These are phyloP conservation scores for Heterotis niloticus DNA, from an alignment of 2,113 vertebrate genomes.

Conservation along the genomic window DNA sequence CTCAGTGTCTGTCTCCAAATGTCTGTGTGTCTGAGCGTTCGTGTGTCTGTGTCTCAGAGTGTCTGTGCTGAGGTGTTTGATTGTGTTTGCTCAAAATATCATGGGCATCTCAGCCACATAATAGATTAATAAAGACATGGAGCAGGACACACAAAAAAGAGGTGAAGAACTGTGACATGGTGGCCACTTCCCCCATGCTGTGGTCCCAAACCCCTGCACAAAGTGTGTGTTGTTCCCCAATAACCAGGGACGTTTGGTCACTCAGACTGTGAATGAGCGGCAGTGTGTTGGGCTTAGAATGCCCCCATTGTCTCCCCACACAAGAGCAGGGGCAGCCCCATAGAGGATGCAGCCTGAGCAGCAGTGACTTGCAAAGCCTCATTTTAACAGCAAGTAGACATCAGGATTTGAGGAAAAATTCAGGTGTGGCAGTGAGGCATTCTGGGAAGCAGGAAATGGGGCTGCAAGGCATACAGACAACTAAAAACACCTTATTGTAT, in stretches of 20 bases:
- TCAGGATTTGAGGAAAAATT: not conserved
- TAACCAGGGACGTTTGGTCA: not conserved
- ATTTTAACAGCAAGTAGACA: not conserved
- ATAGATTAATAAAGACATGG: not conserved
- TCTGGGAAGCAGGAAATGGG: not conserved
- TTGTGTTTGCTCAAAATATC: not conserved
- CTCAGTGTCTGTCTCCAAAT: no score
- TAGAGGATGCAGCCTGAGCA: not conserved
- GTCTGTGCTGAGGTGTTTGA: not conserved
- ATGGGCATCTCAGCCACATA: not conserved
- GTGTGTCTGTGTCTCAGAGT: not conserved
- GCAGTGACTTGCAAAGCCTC: not conserved
- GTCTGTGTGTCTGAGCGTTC: no score
- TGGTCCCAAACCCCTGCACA: conserved; percentile 13
- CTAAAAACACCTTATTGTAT: no score
- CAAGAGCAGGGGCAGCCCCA: not conserved
- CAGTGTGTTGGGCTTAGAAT: conserved; percentile 16
- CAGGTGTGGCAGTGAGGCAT: not conserved
- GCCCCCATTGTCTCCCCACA: conserved; percentile 18
- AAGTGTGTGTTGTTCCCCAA: conserved; percentile 17
- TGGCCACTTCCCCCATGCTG: not conserved
- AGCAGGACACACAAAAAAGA: not conserved
- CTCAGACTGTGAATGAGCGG: conserved; percentile 18
- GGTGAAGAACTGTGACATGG: not conserved
- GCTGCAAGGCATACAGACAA: no score